Percentiles rank a stretch among this genome's conserved stretches.
Conservation (phyloP, 2,888 invertebrate genomes). For the Leptinotarsa rubiginosa region DNA sequence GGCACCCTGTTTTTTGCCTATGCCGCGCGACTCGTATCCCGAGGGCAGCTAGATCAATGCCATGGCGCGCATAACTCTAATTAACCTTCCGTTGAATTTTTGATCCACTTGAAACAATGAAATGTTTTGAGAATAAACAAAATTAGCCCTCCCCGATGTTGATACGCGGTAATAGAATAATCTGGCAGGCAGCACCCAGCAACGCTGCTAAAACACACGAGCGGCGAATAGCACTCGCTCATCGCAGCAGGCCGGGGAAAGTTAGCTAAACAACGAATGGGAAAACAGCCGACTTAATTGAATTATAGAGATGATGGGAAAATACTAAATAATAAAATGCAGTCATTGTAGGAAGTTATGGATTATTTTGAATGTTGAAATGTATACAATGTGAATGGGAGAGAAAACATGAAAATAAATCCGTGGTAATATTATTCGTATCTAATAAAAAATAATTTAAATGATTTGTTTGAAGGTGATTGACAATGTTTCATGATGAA, state of each 20-base stretch:
- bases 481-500: too few relatives aligned
- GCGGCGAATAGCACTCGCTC: conserved; percentile 42
- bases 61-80: conserved; percentile 65
- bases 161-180: conserved; percentile 79
- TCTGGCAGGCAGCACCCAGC: conserved; percentile 68
- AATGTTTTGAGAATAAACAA: conserved; percentile 78
- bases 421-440: too few relatives aligned
- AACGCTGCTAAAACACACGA: conserved; percentile 49
- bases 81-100: conserved; percentile 76
- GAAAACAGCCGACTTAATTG: conserved; percentile 58
- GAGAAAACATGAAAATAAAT: neutral
- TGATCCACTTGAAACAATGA: conserved; percentile 76
- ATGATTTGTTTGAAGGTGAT: too few relatives aligned
- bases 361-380: conserved; percentile 53
- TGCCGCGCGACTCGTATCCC: conserved; percentile 8
- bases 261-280: conserved; percentile 53
- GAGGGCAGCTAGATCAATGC: conserved; percentile 64
- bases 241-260: conserved; percentile 36
- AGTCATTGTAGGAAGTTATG: conserved; percentile 54
- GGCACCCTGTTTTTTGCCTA: neutral
- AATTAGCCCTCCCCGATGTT: conserved; percentile 73
- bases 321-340: conserved; percentile 58
- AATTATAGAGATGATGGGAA: conserved; percentile 54
- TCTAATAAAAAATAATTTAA: too few relatives aligned
- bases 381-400: neutral